Evolutionary conservation across 2,888 invertebrate genomes (phyloP).

Genomic region (Parnassius mnemosyne): DNA sequence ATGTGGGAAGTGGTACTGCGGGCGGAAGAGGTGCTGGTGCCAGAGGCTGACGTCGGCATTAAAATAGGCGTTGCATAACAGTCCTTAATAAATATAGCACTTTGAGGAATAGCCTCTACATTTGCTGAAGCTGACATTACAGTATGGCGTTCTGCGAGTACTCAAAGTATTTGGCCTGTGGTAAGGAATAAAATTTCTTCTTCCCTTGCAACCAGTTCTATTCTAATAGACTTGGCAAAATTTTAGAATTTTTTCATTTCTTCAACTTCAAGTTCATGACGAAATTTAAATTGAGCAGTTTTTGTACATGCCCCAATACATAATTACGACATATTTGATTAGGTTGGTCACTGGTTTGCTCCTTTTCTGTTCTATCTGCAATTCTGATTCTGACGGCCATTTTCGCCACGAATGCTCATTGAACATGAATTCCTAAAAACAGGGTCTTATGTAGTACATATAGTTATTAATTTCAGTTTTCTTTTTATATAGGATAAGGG

Average conservation of each 20-base stretch:
- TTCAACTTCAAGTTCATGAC: conserved; percentile 56
- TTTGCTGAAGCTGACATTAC: no score
- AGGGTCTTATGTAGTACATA: neutral
- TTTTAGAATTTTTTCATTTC: conserved; percentile 57
- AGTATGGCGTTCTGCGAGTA: no score
- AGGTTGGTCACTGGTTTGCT: conserved; percentile 30
- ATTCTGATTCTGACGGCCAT: conserved; percentile 54
- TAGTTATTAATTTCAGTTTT: neutral
- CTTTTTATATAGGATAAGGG: no score
- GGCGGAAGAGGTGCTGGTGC: conserved; percentile 37
- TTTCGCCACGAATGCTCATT: conserved; percentile 48
- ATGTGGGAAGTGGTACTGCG: conserved; percentile 24
- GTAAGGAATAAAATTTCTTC: conserved; percentile 53
- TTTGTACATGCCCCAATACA: conserved; percentile 64
- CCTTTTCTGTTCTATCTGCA: conserved; percentile 38
- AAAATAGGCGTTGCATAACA: no score
- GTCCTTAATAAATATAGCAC: no score
- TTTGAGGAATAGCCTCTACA: no score
- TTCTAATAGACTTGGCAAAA: conserved; percentile 72
- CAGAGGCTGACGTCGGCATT: conserved; percentile 10
- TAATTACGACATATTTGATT: conserved; percentile 56
- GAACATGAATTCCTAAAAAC: conserved; percentile 16
- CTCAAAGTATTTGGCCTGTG: conserved; percentile 50
- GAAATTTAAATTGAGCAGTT: conserved; percentile 51
- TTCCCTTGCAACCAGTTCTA: conserved; percentile 53